A percentile compares a stretch with the other conserved stretches of the same genome.
phyloP scores from a whole-genome alignment of 2,113 vertebrate genomes.

The Pongo pygmaeus region DNA sequence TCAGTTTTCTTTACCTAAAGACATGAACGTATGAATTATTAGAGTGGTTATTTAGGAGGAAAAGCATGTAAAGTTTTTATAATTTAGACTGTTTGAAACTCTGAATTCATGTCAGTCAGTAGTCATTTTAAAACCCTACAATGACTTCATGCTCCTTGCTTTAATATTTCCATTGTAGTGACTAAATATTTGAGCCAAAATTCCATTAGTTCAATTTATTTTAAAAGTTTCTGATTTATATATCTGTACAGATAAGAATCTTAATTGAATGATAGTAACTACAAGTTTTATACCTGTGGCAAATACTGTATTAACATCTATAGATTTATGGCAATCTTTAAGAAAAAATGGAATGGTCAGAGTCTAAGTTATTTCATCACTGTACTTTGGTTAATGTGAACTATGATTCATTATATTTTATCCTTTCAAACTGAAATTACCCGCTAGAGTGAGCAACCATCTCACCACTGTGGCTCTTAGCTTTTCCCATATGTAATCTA shows the following conservation, averaged over 20 bases:
- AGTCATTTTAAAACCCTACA: slow-evolving; percentile 26
- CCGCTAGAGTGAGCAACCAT: background rate
- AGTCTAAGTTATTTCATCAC: background rate
- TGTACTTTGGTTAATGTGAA: background rate
- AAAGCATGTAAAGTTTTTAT: background rate
- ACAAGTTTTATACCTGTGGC: slow-evolving; percentile 12
- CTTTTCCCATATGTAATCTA: background rate
- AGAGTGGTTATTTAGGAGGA: background rate
- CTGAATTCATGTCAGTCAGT: background rate
- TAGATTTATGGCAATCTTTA: slow-evolving; percentile 29
- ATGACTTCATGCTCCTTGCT: background rate
- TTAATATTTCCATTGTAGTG: slow-evolving; percentile 28
- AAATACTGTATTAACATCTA: slow-evolving; percentile 10
- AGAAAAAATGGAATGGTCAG: slow-evolving; percentile 20
- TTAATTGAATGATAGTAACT: background rate
- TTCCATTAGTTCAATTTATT: background rate
- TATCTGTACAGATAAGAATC: background rate
- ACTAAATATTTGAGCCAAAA: background rate
- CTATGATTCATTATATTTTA: background rate
- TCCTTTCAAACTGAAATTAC: background rate
- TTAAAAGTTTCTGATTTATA: slow-evolving; percentile 48
- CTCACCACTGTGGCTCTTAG: background rate
- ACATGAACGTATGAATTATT: background rate
- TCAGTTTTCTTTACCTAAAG: slow-evolving; percentile 11
- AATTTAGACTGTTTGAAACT: slow-evolving; percentile 31